phyloP scores from a whole-genome alignment of 2,113 vertebrate species.

The Ondatra zibethicus region DNA sequence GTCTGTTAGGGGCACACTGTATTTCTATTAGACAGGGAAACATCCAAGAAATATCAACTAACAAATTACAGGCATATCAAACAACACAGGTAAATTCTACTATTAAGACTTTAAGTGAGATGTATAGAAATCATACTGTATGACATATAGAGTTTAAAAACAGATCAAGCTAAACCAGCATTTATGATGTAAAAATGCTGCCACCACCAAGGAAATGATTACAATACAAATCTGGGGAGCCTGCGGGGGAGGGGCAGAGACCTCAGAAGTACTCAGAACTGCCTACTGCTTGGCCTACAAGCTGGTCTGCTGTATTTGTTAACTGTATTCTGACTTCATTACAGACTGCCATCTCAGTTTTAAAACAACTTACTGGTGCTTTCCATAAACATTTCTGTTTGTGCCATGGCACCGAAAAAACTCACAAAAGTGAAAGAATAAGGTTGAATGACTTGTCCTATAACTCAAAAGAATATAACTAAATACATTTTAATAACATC shows the following conservation, averaged over 20 bases:
- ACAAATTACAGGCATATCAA: neutral
- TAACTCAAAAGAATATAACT: conserved; percentile 19
- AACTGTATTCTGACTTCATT: neutral
- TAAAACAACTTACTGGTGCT: neutral
- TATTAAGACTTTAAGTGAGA: conserved; percentile 7
- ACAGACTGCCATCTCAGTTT: neutral
- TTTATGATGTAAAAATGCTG: neutral
- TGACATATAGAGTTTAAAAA: neutral
- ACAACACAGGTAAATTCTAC: neutral
- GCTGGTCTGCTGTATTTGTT: neutral
- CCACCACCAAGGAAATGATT: neutral
- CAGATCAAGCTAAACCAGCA: neutral
- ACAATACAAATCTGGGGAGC: neutral
- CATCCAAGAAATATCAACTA: conserved; percentile 17
- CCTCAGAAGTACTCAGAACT: neutral
- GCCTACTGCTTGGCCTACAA: neutral
- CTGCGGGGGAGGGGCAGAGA: neutral
- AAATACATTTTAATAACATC: neutral
- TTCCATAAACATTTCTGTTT: conserved; percentile 33
- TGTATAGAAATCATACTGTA: neutral
- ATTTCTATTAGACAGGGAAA: neutral
- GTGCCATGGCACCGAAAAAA: neutral
- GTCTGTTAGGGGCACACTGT: neutral
- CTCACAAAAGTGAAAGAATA: neutral
- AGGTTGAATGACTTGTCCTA: neutral